Conservation (phyloP, 2,797 vertebrate species). For the Poeciliopsis infans region DNA sequence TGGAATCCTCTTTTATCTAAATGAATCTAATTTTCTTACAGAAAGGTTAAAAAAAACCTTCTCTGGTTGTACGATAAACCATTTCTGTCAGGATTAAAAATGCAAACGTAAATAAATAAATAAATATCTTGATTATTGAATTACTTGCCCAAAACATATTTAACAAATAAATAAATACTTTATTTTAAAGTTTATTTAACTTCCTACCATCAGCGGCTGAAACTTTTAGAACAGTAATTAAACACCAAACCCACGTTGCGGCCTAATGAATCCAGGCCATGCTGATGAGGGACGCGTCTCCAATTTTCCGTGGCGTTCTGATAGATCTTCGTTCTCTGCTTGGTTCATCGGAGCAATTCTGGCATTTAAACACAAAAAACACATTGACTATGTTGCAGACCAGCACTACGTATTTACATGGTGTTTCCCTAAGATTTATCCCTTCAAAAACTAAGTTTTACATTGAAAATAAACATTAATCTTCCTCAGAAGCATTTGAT, state of each 20-base stretch:
- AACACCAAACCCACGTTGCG: not conserved
- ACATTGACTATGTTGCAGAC: not conserved
- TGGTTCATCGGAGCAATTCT: too few species aligned
- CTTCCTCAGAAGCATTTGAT: not conserved
- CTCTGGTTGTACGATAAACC: not conserved
- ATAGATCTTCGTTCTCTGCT: not conserved
- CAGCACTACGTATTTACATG: not conserved
- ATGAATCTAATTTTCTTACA: not conserved
- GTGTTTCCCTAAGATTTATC: not conserved
- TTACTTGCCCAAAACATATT: not conserved
- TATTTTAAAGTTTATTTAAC: not conserved
- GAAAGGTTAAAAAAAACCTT: not conserved
- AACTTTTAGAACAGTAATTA: not conserved
- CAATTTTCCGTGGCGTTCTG: accelerated
- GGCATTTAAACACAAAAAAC: not conserved
- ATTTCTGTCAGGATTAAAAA: not conserved
- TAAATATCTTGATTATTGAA: not conserved
- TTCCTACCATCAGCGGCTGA: not conserved
- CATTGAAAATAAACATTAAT: not conserved
- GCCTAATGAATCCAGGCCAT: not conserved
- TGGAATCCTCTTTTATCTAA: not conserved
- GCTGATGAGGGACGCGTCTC: not conserved
- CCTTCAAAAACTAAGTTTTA: not conserved
- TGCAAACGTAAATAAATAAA: not conserved
- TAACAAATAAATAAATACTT: not conserved